A percentile compares a stretch with the other conserved stretches of the same genome.
Evolutionary conservation across 2,113 vertebrate genomes (phyloP).

Genomic region (Pitta sordida): DNA sequence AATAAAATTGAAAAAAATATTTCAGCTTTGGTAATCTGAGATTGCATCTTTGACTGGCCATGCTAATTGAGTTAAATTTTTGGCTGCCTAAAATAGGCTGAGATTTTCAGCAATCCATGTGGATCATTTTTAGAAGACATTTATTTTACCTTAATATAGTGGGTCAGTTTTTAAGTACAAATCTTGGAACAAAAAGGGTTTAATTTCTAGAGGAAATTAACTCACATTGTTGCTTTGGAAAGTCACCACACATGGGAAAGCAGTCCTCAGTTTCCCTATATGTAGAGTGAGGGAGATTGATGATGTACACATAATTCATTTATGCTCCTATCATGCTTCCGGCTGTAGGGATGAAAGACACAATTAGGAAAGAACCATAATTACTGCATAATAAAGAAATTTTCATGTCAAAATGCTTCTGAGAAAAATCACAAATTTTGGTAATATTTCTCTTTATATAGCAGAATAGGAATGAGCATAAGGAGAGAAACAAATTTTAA

Average conservation of each 20-base stretch:
- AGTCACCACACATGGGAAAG: background rate
- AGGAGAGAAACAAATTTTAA: background rate
- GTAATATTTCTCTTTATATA: background rate
- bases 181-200: background rate
- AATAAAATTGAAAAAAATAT: slow-evolving; percentile 7
- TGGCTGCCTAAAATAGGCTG: background rate
- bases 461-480: background rate
- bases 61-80: background rate
- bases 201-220: background rate
- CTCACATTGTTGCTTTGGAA: background rate
- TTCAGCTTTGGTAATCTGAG: background rate
- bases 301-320: slow-evolving; percentile 17
- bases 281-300: background rate
- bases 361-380: background rate
- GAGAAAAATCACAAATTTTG: background rate
- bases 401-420: slow-evolving; percentile 23
- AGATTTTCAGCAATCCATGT: background rate
- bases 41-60: background rate
- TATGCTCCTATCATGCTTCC: slow-evolving; percentile 10
- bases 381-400: slow-evolving; percentile 24
- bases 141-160: slow-evolving; percentile 3
- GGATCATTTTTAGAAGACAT: slow-evolving; percentile 5
- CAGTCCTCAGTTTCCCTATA: slow-evolving; percentile 21
- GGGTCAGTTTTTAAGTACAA: background rate
- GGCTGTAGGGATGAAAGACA: slow-evolving; percentile 14